A percentile compares a stretch with the other conserved stretches of the same genome.
Conservation (phyloP, 2,888 invertebrate species). For the Calliopum simillimum region DNA sequence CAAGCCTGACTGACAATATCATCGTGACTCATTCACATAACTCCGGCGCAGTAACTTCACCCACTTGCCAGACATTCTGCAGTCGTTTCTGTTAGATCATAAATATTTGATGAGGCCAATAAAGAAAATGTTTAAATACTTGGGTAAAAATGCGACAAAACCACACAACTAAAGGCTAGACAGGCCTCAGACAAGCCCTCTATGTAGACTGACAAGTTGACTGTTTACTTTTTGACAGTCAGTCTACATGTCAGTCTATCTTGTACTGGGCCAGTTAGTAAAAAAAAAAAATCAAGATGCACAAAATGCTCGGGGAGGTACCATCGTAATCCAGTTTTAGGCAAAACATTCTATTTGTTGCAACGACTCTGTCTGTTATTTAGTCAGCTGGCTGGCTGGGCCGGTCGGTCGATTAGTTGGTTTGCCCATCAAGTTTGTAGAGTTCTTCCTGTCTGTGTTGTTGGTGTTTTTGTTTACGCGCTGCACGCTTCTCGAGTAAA, state of each 20-base stretch:
- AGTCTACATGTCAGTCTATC: background rate
- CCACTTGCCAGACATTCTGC: no score
- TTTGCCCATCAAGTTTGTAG: background rate
- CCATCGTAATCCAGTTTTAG: slow-evolving; percentile 28
- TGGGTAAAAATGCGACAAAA: background rate
- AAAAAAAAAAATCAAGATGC: background rate
- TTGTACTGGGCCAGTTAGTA: background rate
- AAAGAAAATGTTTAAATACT: slow-evolving; percentile 6
- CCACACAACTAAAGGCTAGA: slow-evolving; percentile 2
- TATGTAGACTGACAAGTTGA: background rate
- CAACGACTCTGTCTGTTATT: background rate
- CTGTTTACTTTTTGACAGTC: background rate
- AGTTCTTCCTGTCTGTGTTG: slow-evolving; percentile 17
- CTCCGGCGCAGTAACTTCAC: no score
- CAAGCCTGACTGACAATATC: no score
- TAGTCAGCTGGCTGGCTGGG: background rate
- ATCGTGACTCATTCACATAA: no score
- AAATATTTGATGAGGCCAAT: slow-evolving; percentile 25
- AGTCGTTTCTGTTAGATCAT: background rate
- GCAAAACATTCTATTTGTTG: slow-evolving; percentile 5
- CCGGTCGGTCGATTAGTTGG: background rate
- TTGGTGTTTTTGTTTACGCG: no score
- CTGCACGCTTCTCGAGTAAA: slow-evolving; percentile 9
- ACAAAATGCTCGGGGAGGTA: no score
- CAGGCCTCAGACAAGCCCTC: slow-evolving; percentile 9